Percentiles rank a stretch among this genome's conserved stretches.
phyloP scores from a whole-genome alignment of 2,888 invertebrate genomes.

The Melinaea menophilus region DNA sequence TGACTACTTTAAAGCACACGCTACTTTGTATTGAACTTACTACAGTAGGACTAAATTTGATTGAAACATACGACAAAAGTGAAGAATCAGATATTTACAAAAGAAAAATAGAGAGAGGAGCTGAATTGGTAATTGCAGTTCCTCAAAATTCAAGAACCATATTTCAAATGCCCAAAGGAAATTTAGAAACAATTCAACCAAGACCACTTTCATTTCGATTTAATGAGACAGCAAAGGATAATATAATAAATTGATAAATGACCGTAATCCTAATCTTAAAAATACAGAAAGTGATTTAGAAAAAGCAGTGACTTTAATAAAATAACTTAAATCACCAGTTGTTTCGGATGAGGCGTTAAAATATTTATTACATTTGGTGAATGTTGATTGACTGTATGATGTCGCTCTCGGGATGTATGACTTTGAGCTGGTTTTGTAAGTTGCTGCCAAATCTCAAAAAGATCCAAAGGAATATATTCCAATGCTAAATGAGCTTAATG shows the following conservation, averaged over 20 bases:
- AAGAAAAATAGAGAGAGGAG: constrained; percentile 77
- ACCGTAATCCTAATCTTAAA: constrained; percentile 84
- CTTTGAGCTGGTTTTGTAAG: constrained; percentile 88
- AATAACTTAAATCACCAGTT: constrained; percentile 66
- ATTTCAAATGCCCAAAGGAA: constrained; percentile 96
- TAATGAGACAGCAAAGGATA: constrained; percentile 90
- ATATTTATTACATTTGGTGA: constrained; percentile 83
- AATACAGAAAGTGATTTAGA: constrained; percentile 79
- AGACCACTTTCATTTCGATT: constrained; percentile 86
- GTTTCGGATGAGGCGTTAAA: constrained; percentile 81
- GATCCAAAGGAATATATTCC: constrained; percentile 96
- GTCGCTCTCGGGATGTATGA: constrained; percentile 93
- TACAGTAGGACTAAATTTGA: constrained; percentile 35
- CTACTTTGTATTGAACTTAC: constrained; percentile 75
- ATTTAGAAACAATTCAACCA: constrained; percentile 94
- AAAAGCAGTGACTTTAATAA: constrained; percentile 81
- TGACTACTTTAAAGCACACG: constrained; percentile 83
- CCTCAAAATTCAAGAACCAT: constrained; percentile 84
- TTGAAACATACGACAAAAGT: constrained; percentile 52
- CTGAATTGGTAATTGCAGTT: constrained; percentile 81
- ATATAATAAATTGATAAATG: constrained; percentile 92
- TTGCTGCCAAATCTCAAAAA: constrained; percentile 91
- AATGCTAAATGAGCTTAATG: constrained; percentile 86
- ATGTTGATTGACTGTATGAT: constrained; percentile 88
- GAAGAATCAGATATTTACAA: constrained; percentile 66